These are phyloP conservation scores for Macrosoma leucophasiata DNA, from an alignment of 2,888 invertebrate species.

Conservation along the genomic window DNA sequence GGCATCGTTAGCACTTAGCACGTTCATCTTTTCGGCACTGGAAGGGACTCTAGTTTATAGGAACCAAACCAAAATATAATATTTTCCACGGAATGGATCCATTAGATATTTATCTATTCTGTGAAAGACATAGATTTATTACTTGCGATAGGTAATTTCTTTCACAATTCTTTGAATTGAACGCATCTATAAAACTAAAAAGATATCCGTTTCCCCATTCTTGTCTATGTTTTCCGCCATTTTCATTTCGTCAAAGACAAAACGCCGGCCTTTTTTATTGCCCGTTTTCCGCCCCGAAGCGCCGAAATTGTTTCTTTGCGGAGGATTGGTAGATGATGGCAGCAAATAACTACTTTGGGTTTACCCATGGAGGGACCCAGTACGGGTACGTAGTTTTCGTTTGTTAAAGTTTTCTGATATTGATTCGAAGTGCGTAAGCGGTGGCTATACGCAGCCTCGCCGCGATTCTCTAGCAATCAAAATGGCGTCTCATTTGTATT, in stretches of 20 bases:
- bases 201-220: no score
- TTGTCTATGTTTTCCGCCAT: no score
- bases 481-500: conserved; percentile 66
- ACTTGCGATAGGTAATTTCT: no score
- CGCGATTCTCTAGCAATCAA: conserved; percentile 55
- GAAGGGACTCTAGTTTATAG: no score
- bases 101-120: no score
- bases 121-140: no score
- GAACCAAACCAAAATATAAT: no score
- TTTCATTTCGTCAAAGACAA: conserved; percentile 49
- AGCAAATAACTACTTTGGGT: conserved; percentile 96
- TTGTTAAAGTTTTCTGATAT: conserved; percentile 21
- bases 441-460: conserved; percentile 42
- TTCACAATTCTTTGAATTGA: no score
- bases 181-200: conserved; percentile 14
- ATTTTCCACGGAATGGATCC: no score
- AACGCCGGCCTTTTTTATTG: conserved; percentile 60
- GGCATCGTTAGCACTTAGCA: no score
- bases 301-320: conserved; percentile 62
- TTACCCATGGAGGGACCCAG: conserved; percentile 95
- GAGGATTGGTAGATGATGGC: conserved; percentile 80
- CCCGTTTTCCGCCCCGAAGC: conserved; percentile 55
- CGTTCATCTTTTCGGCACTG: no score
- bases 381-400: conserved; percentile 81
- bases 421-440: conserved; percentile 17